phyloP scores from a whole-genome alignment of 2,113 vertebrate genomes.

The Neogale vison region DNA sequence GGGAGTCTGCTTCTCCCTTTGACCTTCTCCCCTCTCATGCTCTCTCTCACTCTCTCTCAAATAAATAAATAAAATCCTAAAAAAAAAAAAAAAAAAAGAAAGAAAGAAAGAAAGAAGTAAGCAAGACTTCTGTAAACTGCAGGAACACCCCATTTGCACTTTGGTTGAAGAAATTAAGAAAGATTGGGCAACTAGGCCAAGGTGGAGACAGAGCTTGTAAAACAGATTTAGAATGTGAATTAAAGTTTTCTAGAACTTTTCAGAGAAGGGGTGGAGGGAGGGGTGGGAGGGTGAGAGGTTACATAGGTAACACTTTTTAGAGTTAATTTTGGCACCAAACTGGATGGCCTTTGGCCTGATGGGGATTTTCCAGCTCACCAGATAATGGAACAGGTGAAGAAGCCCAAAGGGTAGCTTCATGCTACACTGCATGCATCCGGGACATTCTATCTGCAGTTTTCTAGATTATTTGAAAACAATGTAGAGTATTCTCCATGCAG shows the following conservation, averaged over 20 bases:
- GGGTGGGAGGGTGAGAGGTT: neutral
- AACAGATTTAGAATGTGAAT: neutral
- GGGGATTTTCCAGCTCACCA: neutral
- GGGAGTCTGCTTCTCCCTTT: no score
- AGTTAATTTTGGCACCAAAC: neutral
- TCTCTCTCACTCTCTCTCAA: no score
- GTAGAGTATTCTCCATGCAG: neutral
- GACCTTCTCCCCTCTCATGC: no score
- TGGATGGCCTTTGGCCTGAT: neutral
- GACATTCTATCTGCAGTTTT: neutral
- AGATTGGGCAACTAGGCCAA: neutral
- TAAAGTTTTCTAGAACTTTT: neutral
- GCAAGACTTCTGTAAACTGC: neutral
- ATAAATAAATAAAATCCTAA: no score
- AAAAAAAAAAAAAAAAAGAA: no score
- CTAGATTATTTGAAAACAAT: neutral
- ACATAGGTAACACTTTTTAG: neutral
- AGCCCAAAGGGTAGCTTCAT: neutral
- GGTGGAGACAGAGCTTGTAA: neutral
- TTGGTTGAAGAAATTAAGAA: neutral
- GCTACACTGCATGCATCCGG: neutral
- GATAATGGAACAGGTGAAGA: neutral
- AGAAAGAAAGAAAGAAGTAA: neutral
- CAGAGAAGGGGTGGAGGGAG: neutral
- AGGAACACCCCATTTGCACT: neutral